Conservation (phyloP, 2,113 vertebrate genomes). For the Daubentonia madagascariensis region DNA sequence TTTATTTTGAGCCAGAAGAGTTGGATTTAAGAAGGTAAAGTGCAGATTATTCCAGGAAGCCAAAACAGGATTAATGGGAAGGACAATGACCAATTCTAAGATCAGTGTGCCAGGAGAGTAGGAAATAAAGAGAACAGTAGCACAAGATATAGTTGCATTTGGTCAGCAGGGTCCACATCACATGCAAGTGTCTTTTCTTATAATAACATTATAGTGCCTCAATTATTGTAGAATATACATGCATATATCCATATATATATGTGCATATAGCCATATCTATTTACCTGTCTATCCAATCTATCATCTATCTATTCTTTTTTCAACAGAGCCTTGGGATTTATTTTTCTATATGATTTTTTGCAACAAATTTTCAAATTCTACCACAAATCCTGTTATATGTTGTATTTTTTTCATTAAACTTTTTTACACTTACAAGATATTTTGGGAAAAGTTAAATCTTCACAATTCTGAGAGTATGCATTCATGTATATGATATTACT, state of each 20-base stretch:
- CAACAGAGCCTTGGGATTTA: not conserved
- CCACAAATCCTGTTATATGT: not conserved
- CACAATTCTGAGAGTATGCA: not conserved
- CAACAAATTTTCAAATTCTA: not conserved
- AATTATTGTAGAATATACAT: not conserved
- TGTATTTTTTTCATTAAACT: not conserved
- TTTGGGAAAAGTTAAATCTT: not conserved
- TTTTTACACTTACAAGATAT: not conserved
- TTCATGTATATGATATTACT: not conserved
- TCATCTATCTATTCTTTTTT: not conserved
- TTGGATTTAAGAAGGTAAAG: not conserved
- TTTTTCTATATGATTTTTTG: not conserved
- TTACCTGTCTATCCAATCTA: not conserved
- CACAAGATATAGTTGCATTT: not conserved
- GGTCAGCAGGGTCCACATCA: not conserved
- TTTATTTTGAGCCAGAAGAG: not conserved
- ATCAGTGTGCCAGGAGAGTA: not conserved
- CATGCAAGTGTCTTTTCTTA: not conserved
- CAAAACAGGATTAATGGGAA: not conserved
- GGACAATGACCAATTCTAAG: not conserved
- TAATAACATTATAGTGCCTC: not conserved
- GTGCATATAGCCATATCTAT: not conserved
- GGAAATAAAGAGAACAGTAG: not conserved
- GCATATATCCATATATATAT: too few species aligned
- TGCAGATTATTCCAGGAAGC: not conserved